phyloP scores from a whole-genome alignment of 2,888 invertebrate species.

The Gryllus longicercus region DNA sequence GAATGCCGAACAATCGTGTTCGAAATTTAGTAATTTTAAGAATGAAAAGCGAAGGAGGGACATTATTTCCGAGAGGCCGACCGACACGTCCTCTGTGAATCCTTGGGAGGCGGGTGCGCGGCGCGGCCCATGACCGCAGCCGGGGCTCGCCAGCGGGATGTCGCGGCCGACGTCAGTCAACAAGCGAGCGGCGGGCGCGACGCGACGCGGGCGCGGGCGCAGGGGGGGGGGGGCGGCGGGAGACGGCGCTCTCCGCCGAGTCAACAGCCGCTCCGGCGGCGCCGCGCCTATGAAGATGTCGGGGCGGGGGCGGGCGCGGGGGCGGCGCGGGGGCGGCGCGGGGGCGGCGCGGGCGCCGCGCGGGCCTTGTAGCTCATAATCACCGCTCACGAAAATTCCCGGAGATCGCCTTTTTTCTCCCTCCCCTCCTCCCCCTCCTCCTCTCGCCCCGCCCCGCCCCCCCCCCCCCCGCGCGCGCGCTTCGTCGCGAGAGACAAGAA shows the following conservation, averaged over 20 bases:
- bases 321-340: background rate
- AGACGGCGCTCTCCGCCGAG: background rate
- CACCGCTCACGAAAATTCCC: constrained; percentile 6
- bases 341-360: background rate
- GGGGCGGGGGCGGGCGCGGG: constrained; percentile 6
- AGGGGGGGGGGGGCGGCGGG: background rate
- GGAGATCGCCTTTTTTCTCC: background rate
- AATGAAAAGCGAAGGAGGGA: too few relatives aligned
- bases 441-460: background rate
- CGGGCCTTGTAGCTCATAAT: constrained; percentile 17
- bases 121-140: too few relatives aligned
- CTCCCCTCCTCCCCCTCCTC: background rate
- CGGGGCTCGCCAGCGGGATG: too few relatives aligned
- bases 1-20: too few relatives aligned
- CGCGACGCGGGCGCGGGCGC: background rate
- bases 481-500: background rate
- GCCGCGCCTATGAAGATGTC: constrained; percentile 10
- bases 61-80: too few relatives aligned
- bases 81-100: too few relatives aligned
- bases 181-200: background rate
- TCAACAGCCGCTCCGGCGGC: background rate
- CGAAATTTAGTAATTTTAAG: too few relatives aligned
- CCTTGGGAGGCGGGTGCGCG: too few relatives aligned
- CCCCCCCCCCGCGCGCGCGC: too few relatives aligned
- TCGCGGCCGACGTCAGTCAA: too few relatives aligned